Evolutionary conservation across 2,113 vertebrate genomes (phyloP), one percentile per base, ranked within the genome.

Genomic region (Peromyscus leucopus): DNA sequence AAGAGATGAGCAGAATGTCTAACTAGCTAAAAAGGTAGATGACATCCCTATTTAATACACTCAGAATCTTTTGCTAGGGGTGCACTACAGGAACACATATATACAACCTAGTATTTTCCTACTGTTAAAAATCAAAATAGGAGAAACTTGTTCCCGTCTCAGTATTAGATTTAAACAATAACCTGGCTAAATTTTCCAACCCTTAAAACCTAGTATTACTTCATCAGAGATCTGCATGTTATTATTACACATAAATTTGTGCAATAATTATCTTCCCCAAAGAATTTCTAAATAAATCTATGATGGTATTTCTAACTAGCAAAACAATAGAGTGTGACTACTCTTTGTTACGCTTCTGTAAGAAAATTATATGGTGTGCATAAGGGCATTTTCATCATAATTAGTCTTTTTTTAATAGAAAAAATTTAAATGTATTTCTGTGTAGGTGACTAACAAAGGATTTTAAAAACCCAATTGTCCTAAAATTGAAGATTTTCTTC

Each of bases 301-400:
- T 83, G 87, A 75, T 97, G 71, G 75, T 94, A 80, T 93, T 97
- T 95, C 63, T 95, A 96, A 88, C 95, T 69, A 94, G 17, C 22
- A 96, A 95, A 93, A 96, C 84, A 94, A 94, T 96, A 88, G 55
- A 79, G 8, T 46, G 48, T 91, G 95, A 96, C 95, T 96, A 96
- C 95, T 95, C 57, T 80, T 96, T 80, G 88, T 80, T 93, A 97
- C 96, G 39, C 28, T 95, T 95, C 69, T 76, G 11, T 86, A 90
- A 79, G 96, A 96, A 97, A 98, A 97, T 96, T 98, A 97, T 28
- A 93, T 83, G 69, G 83, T 96, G 0, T 78, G 3, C 80, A 3
- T 90, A 91, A 96, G 16, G 89, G 55, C 76, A n/a, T 80, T 92
- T 96, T 96, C 89, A 90, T 95, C 96, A 89, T 85, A 97, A 93